phyloP scores from a whole-genome alignment of 2,888 invertebrate species.

The Barypeithes pellucidus region DNA sequence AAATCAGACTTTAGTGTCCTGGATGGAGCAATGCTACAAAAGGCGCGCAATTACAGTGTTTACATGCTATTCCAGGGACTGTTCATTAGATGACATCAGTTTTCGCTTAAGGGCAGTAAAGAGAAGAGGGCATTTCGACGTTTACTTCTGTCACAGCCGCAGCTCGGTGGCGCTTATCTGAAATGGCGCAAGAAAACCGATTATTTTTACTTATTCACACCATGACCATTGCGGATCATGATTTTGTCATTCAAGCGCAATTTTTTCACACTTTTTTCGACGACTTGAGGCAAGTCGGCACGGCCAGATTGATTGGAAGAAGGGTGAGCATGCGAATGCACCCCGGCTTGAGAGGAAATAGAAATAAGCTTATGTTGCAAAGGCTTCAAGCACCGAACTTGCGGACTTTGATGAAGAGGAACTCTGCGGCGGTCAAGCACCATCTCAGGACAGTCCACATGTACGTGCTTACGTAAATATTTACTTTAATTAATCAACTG shows the following conservation, averaged over 20 bases:
- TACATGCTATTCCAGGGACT: conserved; percentile 61
- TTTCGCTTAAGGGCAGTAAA: conserved; percentile 65
- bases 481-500: conserved; percentile 19
- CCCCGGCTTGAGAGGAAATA: conserved; percentile 60
- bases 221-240: conserved; percentile 69
- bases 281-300: conserved; percentile 56
- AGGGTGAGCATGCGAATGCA: conserved; percentile 63
- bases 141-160: conserved; percentile 67
- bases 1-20: conserved; percentile 57
- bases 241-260: conserved; percentile 69
- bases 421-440: conserved; percentile 65
- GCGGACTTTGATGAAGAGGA: conserved; percentile 65
- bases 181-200: conserved; percentile 53
- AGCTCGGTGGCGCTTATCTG: conserved; percentile 62
- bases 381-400: conserved; percentile 61
- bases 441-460: conserved; percentile 67
- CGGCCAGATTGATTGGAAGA: conserved; percentile 64
- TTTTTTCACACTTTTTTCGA: conserved; percentile 68
- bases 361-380: conserved; percentile 62
- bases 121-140: conserved; percentile 63
- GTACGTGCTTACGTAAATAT: conserved; percentile 61
- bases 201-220: conserved; percentile 70
- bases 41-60: conserved; percentile 31
- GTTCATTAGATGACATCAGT: conserved; percentile 70
- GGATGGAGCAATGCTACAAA: conserved; percentile 60